Base-by-base conservation (phyloP, 2,888 invertebrate genomes). In the Serripes groenlandicus region DNA sequence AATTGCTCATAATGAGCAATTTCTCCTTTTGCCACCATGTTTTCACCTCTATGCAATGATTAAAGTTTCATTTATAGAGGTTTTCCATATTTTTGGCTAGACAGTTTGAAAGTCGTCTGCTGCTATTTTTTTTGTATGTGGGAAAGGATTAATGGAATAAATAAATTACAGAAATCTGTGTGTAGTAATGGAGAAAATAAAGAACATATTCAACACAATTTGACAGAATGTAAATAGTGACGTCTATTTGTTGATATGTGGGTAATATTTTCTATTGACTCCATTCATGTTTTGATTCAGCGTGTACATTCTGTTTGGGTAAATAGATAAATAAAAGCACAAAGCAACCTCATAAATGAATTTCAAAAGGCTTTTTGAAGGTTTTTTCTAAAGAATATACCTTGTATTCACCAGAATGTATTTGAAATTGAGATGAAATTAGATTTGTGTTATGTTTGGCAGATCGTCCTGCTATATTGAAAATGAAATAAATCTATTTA, bases 321-420 rank as follows among this genome's bases (percentile, higher is more conserved):
- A 77, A 84, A 74, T 66, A 73, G 81, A 78, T 85, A 81, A 81
- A 85, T 81, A 81, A 75, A 79, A 68, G 52, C 74, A 85, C 81
- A 85, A 85, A 75, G 75, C 64, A 23, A 42, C 71, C 68, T 75
- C 75, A 66, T 78, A 52, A 80, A 85, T 78, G 62, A 60, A 75
- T 68, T 81, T 81, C 73, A 64, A 78, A 69, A 79, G 42, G 52
- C 71, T 75, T 37, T 78, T 75, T 66, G 69, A 42, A 73, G 73
- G 60, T 49, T 62, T 66, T 75, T 72, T 62, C 69, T 62, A 80
- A 58, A 69, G 58, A 52, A 49, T 37, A 66, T 56, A 72, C 32
- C 26, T 70, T 71, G 32, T 49, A 60, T 64, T 54, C 62, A 76
- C 69, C 42, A 60, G 42, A n/a, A 23, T 35, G 62, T 66, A 73